Conservation (phyloP, 1,140 invertebrate genomes). For the Penaeus vannamei region DNA sequence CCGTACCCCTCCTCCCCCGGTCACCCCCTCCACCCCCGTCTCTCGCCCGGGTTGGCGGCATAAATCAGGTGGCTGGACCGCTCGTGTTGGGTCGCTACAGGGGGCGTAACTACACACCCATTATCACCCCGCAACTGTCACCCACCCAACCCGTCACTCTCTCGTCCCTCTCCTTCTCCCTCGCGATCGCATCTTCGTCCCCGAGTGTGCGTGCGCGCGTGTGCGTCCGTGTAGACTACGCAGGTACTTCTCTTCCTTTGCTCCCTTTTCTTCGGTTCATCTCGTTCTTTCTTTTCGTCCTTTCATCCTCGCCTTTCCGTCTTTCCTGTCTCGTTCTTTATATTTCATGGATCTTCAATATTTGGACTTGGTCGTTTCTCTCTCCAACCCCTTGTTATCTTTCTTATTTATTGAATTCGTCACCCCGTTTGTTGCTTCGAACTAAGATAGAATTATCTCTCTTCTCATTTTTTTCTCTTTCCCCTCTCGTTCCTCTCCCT, state of each 20-base stretch:
- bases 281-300: no score
- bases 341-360: no score
- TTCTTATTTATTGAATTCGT: no score
- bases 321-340: no score
- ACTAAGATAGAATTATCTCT: not conserved
- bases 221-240: no score
- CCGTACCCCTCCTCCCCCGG: not conserved
- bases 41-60: not conserved
- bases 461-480: not conserved
- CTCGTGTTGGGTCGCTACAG: conserved; percentile 31
- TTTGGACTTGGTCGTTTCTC: no score
- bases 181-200: not conserved
- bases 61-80: conserved; percentile 34
- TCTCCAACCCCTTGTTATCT: no score
- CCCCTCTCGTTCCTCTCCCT: not conserved
- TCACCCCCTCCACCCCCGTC: not conserved
- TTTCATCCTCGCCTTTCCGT: no score
- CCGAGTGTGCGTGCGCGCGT: no score
- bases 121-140: conserved; percentile 52
- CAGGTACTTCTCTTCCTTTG: no score
- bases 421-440: no score
- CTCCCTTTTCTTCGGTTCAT: no score
- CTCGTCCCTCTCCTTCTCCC: conserved; percentile 16
- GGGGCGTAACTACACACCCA: conserved; percentile 47
- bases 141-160: conserved; percentile 38